phyloP scores from a whole-genome alignment of 1,140 invertebrate species.

The Dreissena rostriformis region DNA sequence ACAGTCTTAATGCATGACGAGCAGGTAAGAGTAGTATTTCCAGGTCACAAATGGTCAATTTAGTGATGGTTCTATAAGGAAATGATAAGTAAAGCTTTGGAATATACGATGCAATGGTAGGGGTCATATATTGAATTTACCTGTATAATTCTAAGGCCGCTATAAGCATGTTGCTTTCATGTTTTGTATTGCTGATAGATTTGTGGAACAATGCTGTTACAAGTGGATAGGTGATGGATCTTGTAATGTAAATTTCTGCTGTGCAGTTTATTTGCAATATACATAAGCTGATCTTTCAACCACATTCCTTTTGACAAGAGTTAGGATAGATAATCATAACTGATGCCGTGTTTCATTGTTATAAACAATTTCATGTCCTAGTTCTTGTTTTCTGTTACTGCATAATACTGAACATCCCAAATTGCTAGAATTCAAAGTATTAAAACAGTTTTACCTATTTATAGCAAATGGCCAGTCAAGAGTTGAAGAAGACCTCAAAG shows the following conservation, averaged over 20 bases:
- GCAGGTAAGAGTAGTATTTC: conserved; percentile 19
- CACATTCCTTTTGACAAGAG: background rate
- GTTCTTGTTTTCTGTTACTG: background rate
- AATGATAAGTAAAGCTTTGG: background rate
- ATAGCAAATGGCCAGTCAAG: conserved; percentile 40
- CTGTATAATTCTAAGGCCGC: background rate
- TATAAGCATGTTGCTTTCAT: background rate
- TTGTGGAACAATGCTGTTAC: background rate
- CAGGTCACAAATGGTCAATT: background rate
- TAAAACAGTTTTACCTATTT: background rate
- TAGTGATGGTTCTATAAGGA: background rate
- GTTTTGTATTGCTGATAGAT: background rate
- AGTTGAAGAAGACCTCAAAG: conserved; percentile 30
- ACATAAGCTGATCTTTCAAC: background rate
- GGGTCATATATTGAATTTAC: background rate
- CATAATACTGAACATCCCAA: background rate
- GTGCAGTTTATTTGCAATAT: too few relatives aligned
- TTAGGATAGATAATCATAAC: background rate
- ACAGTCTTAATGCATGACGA: conserved; percentile 84
- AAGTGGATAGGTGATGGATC: background rate
- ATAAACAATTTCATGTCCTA: background rate
- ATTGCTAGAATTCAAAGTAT: background rate
- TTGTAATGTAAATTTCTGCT: too few relatives aligned
- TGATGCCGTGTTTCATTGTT: background rate
- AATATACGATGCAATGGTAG: background rate